Percentiles rank a stretch among this genome's conserved stretches.
Conservation (phyloP, 1,140 invertebrate genomes). For the Spodoptera litura region DNA sequence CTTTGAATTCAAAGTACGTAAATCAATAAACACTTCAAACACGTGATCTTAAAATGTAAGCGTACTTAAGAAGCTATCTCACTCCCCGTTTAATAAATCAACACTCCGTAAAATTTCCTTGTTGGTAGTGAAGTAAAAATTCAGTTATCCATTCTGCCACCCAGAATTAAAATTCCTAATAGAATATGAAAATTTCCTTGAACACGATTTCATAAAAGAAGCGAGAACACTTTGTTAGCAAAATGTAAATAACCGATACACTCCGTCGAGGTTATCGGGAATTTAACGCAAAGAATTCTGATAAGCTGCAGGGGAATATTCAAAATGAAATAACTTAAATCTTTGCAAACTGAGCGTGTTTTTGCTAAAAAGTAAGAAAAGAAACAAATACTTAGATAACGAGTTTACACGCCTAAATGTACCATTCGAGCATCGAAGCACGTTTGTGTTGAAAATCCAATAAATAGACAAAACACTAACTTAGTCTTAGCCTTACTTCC, state of each 20-base stretch:
- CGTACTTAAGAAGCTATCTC: too few relatives aligned
- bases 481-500: too few relatives aligned
- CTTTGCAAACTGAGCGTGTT: not conserved
- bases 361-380: not conserved
- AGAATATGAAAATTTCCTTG: slow-evolving; percentile 40
- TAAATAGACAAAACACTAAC: too few relatives aligned
- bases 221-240: slow-evolving; percentile 40
- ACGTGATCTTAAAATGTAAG: too few relatives aligned
- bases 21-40: too few relatives aligned
- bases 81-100: not conserved
- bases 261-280: slow-evolving; percentile 43
- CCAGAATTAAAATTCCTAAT: slow-evolving; percentile 40
- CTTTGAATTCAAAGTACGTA: too few relatives aligned
- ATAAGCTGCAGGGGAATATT: slow-evolving; percentile 28
- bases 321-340: slow-evolving; percentile 39
- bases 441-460: too few relatives aligned
- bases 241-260: slow-evolving; percentile 46
- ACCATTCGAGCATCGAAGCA: too few relatives aligned
- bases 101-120: not conserved
- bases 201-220: slow-evolving; percentile 31
- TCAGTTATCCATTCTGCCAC: slow-evolving; percentile 38
- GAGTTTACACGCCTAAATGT: not conserved
- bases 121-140: slow-evolving; percentile 28
- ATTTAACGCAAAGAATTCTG: slow-evolving; percentile 38
- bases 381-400: not conserved